Percentiles rank a stretch among this genome's conserved stretches.
Conservation (phyloP, 2,888 invertebrate genomes). For the Drosophila niveifrons region DNA sequence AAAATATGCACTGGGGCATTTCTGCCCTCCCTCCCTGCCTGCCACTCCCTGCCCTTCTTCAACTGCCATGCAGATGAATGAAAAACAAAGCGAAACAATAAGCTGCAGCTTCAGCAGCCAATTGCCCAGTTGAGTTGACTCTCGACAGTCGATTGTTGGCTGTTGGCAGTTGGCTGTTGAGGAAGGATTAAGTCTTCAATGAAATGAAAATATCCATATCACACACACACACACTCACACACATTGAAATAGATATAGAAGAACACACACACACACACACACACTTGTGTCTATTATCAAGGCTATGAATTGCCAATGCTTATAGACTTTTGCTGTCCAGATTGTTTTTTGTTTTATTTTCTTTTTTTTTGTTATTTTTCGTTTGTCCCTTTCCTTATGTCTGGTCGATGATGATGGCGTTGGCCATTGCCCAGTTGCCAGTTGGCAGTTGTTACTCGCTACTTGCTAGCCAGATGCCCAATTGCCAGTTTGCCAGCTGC, state of each 20-base stretch:
- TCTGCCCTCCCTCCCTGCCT: background rate
- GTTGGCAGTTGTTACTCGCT: constrained; percentile 25
- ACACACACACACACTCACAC: constrained; percentile 16
- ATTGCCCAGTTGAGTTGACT: constrained; percentile 48
- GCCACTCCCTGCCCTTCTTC: background rate
- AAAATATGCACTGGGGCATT: constrained; percentile 66
- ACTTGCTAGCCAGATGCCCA: constrained; percentile 40
- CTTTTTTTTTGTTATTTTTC: constrained; percentile 2
- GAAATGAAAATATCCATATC: constrained; percentile 55
- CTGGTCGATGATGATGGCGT: constrained; percentile 28
- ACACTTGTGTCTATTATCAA: constrained; percentile 26
- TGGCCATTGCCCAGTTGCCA: constrained; percentile 25
- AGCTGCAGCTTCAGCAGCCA: constrained; percentile 41
- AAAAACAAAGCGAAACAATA: constrained; percentile 45
- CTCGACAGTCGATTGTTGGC: constrained; percentile 1
- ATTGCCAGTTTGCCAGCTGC: constrained; percentile 29
- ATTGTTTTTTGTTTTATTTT: constrained; percentile 28
- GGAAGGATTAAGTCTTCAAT: constrained; percentile 76
- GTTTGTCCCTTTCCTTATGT: constrained; percentile 15
- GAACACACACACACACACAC: constrained; percentile 11
- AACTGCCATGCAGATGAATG: constrained; percentile 35
- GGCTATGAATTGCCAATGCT: constrained; percentile 50
- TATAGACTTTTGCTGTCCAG: constrained; percentile 51
- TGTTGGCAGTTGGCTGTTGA: constrained; percentile 23
- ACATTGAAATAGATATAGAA: constrained; percentile 16